Conservation (phyloP, 1,140 invertebrate genomes). For the Macrotrachela quadricornifera region DNA sequence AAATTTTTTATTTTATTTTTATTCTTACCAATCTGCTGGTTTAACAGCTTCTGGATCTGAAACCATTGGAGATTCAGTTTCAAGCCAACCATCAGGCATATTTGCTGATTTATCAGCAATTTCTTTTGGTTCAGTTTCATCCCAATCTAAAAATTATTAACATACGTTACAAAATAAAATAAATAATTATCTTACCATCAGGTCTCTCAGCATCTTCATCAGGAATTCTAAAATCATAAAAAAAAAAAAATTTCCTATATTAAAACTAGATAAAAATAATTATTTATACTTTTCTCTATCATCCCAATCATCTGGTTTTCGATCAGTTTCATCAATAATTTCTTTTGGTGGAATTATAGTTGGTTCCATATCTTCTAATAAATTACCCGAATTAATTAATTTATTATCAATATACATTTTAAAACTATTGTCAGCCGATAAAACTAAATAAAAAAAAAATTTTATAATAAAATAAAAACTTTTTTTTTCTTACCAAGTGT, state of each 20-base stretch:
- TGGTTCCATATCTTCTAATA: constrained; percentile 67
- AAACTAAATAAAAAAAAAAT: constrained; percentile 29
- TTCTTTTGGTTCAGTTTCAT: constrained; percentile 25
- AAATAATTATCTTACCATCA: too few relatives aligned
- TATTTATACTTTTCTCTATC: constrained; percentile 83
- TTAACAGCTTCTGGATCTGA: constrained; percentile 64
- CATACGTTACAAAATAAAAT: too few relatives aligned
- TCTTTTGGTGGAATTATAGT: constrained; percentile 79
- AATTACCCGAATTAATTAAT: constrained; percentile 56
- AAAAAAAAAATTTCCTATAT: too few relatives aligned
- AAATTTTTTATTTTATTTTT: too few relatives aligned
- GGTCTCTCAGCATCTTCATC: constrained; percentile 8
- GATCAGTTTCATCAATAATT: constrained; percentile 78
- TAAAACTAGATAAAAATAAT: too few relatives aligned
- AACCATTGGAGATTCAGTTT: constrained; percentile 66
- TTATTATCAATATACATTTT: constrained; percentile 42
- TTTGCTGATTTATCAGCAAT: constrained; percentile 23
- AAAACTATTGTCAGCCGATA: constrained; percentile 64
- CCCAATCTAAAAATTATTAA: too few relatives aligned
- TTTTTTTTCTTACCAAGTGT: constrained; percentile 38
- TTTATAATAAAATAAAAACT: background rate
- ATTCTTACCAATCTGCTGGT: constrained; percentile 87
- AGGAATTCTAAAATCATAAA: too few relatives aligned
- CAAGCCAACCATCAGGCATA: constrained; percentile 38
- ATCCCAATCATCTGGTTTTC: constrained; percentile 80